Base-by-base conservation (phyloP, 2,888 invertebrate genomes). In the Adineta ricciae region DNA sequence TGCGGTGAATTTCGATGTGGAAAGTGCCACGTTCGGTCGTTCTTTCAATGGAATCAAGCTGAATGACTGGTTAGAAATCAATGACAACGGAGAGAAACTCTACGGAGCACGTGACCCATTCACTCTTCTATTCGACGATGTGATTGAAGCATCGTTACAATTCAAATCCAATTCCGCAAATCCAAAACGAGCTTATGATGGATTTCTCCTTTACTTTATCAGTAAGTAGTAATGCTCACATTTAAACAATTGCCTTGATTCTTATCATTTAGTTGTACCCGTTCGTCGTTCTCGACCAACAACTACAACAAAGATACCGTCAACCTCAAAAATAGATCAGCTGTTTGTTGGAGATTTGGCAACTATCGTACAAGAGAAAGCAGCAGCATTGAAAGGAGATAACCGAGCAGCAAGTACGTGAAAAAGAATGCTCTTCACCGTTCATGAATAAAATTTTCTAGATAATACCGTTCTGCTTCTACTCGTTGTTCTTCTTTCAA, bases 151-250 rank as follows among this genome's bases (percentile, higher is more conserved):
- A n/a, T 41, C 78, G n/a, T 78, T 78, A 41, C 8, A 24, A 36
- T 78, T 78, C 41, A 41, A 41, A 38, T 78, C 78, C 7, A 32
- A 78, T 78, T n/a, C 9, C 1, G 24, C 78, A 1, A 78, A 78
- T n/a, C 24, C 16, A n/a, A 78, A 78, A 78, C 78, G 41, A 78
- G 14, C 38, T 24, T 78, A 41, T n/a, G 24, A 38, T 41, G 78
- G 78, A 78, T 78, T 78, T 78, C 41, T 78, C 24, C 78, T 78
- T 78, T 78, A 78, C 14, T 78, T 78, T n/a, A 78, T 41, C 4
- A n/a, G 78, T 78, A 78, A 41, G 7, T 54, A 4, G n/a, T 54
- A 8, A 54, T 54, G 8, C 54, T 8, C n/a, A n/a, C 8, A 54
- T 54, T 16, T 24, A 54, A n/a, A 54, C 14, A 49, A 50, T 19